Evolutionary conservation across 2,888 invertebrate genomes (phyloP).

Genomic region (Dusona sp.): DNA sequence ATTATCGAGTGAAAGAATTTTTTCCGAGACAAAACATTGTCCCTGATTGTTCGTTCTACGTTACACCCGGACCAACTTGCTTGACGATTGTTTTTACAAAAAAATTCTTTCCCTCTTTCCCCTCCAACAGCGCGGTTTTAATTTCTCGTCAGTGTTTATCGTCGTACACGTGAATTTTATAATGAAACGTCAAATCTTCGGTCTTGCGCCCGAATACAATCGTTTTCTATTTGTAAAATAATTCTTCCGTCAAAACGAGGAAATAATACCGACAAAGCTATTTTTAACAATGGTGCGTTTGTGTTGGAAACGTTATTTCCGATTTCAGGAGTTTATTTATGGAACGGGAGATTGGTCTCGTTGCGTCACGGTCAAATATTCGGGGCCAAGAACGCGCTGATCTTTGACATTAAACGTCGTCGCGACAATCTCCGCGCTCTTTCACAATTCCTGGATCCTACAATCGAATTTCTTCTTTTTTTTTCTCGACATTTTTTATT

Average conservation of each 20-base stretch:
- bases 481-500: conserved; percentile 29
- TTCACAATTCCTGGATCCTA: not conserved
- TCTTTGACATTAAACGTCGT: conserved; percentile 44
- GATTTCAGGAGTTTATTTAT: conserved; percentile 47
- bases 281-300: conserved; percentile 52
- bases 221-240: conserved; percentile 55
- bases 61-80: conserved; percentile 22
- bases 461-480: conserved; percentile 7
- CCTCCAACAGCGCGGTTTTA: not conserved
- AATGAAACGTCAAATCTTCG: conserved; percentile 31
- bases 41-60: conserved; percentile 34
- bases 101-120: not conserved
- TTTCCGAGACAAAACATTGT: conserved; percentile 63
- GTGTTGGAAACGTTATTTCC: conserved; percentile 53
- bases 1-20: conserved; percentile 54
- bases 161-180: conserved; percentile 12
- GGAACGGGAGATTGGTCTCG: conserved; percentile 35
- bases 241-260: not conserved
- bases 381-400: conserved; percentile 47
- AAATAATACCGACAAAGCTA: conserved; percentile 14
- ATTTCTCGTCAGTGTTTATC: not conserved
- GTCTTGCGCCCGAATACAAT: not conserved
- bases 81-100: conserved; percentile 41
- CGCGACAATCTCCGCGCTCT: conserved; percentile 3
- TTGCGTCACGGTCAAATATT: conserved; percentile 44